Percentiles rank a stretch among this genome's conserved stretches.
phyloP scores from a whole-genome alignment of 2,113 vertebrate species.

The Pachycephala philippinensis region DNA sequence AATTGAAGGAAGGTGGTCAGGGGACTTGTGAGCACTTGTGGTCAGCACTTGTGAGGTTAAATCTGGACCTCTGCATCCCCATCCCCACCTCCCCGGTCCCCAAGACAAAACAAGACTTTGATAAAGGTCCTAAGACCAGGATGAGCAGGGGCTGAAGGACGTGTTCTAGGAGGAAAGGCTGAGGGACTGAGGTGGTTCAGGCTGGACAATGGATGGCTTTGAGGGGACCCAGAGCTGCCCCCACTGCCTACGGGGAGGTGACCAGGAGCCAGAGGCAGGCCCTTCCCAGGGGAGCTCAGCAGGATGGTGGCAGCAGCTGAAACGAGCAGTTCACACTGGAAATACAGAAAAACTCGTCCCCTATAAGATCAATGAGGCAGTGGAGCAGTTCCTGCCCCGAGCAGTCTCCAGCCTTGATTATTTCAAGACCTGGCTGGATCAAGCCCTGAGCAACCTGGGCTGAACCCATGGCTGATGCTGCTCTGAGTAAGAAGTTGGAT shows the following conservation, averaged over 20 bases:
- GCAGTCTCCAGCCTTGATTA: not conserved
- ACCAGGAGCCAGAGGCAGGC: accelerated
- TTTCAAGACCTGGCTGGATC: not conserved
- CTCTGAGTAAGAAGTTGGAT: not conserved
- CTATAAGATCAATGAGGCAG: not conserved
- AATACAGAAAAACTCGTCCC: not conserved
- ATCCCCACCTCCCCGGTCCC: accelerated
- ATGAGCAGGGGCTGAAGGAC: not conserved
- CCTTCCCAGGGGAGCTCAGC: not conserved
- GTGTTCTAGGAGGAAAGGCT: not conserved
- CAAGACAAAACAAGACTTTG: too few species aligned
- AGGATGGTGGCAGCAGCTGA: not conserved
- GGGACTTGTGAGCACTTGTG: too few species aligned
- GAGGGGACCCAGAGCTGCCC: not conserved
- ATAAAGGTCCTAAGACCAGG: not conserved
- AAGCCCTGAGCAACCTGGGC: not conserved
- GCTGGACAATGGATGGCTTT: not conserved
- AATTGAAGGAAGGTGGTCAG: not conserved
- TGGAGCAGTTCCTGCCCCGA: not conserved
- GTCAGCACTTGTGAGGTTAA: accelerated
- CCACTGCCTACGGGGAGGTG: accelerated
- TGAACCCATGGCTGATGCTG: not conserved
- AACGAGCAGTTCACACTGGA: not conserved
- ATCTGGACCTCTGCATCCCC: not conserved
- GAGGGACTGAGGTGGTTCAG: not conserved